Conservation (phyloP, 1,140 invertebrate species). For the Drosophila azteca region DNA sequence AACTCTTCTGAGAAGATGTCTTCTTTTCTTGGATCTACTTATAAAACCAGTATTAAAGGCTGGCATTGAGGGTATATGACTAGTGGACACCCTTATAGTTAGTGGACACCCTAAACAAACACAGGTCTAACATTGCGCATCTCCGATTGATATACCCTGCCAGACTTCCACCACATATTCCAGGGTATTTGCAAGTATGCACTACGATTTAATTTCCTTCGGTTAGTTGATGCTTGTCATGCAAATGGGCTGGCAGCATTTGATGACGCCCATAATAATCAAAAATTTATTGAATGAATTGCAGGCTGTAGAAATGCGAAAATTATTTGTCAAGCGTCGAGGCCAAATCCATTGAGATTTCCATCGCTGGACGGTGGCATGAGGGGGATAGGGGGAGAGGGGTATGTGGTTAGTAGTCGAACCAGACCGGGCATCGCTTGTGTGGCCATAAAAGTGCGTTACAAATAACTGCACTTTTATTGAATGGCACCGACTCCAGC, state of each 20-base stretch:
- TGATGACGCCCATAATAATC: conserved; percentile 75
- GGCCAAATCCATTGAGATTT: conserved; percentile 68
- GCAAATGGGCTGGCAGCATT: conserved; percentile 47
- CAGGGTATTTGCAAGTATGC: conserved; percentile 20
- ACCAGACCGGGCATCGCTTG: conserved; percentile 33
- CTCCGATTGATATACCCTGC: not conserved
- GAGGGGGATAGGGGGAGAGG: conserved; percentile 20
- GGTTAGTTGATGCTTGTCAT: conserved; percentile 35
- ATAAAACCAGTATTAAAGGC: no score
- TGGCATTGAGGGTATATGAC: no score
- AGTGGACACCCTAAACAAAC: no score
- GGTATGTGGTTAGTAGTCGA: conserved; percentile 7
- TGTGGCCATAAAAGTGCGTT: conserved; percentile 80
- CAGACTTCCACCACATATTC: no score
- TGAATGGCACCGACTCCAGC: conserved; percentile 33
- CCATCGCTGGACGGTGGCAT: not conserved
- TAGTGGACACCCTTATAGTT: no score
- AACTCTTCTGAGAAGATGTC: no score
- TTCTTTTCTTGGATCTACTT: no score
- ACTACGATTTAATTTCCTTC: conserved; percentile 32
- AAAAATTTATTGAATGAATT: conserved; percentile 80
- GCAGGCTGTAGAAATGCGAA: conserved; percentile 58
- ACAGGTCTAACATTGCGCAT: no score
- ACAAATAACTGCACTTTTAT: conserved; percentile 75
- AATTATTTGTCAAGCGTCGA: conserved; percentile 56